Evolutionary conservation across 2,797 vertebrate genomes (phyloP).

Genomic region (Hydrophis major): DNA sequence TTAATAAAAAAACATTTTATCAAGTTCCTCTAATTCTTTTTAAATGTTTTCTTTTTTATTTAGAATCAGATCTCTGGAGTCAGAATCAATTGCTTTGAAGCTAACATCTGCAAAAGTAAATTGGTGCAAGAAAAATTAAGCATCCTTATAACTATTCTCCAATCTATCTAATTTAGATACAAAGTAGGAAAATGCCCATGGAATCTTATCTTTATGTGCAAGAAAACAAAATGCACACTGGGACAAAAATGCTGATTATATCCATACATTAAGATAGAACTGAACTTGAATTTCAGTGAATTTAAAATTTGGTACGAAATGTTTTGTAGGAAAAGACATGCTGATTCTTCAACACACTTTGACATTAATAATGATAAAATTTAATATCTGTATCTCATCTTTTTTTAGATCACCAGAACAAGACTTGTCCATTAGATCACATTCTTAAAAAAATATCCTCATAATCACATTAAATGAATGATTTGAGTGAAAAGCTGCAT

Average conservation of each 20-base stretch:
- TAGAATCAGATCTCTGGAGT: background rate
- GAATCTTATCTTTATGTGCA: background rate
- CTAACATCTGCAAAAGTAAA: background rate
- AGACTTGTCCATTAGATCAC: background rate
- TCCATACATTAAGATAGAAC: background rate
- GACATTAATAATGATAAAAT: background rate
- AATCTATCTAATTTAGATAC: background rate
- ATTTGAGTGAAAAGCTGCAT: background rate
- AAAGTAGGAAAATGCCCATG: background rate
- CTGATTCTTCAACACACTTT: background rate
- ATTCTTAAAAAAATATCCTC: background rate
- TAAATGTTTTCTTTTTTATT: background rate
- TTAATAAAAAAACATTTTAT: background rate
- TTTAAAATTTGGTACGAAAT: background rate
- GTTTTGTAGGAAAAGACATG: background rate
- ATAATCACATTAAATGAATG: background rate
- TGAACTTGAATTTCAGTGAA: background rate
- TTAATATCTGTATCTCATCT: background rate
- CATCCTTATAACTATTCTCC: background rate
- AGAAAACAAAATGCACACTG: background rate
- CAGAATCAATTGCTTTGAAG: background rate
- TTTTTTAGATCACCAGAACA: background rate
- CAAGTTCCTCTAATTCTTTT: background rate
- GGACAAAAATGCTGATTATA: background rate
- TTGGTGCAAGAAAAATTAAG: background rate